phyloP scores from a whole-genome alignment of 1,140 invertebrate genomes.

The Tetramorium parvispinum region DNA sequence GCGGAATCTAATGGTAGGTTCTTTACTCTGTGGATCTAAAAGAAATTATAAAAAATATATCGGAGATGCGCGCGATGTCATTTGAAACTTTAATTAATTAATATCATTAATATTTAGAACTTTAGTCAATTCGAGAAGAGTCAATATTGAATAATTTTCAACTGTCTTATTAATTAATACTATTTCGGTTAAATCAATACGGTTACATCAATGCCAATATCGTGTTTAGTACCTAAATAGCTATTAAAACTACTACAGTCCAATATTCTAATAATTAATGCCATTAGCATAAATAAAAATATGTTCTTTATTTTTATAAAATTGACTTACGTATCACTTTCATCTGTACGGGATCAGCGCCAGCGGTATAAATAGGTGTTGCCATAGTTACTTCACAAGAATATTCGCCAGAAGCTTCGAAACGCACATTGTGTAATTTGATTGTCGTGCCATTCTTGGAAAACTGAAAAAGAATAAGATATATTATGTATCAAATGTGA shows the following conservation, averaged over 20 bases:
- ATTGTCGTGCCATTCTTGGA: constrained; percentile 91
- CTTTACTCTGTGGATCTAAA: constrained; percentile 89
- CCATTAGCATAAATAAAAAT: not conserved
- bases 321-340: constrained; percentile 90
- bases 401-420: constrained; percentile 90
- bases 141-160: not conserved
- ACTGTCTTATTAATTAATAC: not conserved
- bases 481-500: not conserved
- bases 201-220: not conserved
- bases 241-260: not conserved
- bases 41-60: constrained; percentile 19
- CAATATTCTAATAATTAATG: not conserved
- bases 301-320: not conserved
- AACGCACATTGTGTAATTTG: constrained; percentile 90
- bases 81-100: not conserved
- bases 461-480: constrained; percentile 86
- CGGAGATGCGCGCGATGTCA: not conserved
- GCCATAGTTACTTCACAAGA: constrained; percentile 91
- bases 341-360: constrained; percentile 89
- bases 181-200: not conserved
- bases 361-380: constrained; percentile 91
- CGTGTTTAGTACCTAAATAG: not conserved
- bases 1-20: constrained; percentile 90
- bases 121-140: not conserved
- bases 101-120: not conserved